phyloP scores from a whole-genome alignment of 1,140 invertebrate species.

The Penaeus chinensis region DNA sequence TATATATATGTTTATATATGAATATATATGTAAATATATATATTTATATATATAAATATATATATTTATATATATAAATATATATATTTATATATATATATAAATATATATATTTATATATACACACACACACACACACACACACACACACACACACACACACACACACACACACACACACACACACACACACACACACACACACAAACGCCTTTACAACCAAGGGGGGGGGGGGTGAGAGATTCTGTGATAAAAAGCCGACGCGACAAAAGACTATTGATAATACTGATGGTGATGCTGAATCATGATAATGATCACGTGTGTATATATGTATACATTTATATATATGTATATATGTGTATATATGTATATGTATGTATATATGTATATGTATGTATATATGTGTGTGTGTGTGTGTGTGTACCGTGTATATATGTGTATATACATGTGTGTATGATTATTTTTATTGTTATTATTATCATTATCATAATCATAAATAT shows the following conservation, averaged over 20 bases:
- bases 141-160: slow-evolving; percentile 10
- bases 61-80: background rate
- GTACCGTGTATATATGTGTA: background rate
- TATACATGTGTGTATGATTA: background rate
- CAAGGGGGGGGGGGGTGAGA: too few relatives aligned
- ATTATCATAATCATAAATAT: too few relatives aligned
- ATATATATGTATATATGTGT: too few relatives aligned
- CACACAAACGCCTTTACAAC: background rate
- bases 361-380: too few relatives aligned
- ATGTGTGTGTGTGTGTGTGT: background rate
- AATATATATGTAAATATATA: background rate
- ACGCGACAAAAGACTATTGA: too few relatives aligned
- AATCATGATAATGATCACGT: background rate
- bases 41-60: background rate
- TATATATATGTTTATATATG: background rate
- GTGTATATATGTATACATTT: background rate
- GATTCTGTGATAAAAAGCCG: background rate
- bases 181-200: background rate
- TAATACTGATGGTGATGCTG: too few relatives aligned
- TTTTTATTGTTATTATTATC: background rate
- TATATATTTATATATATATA: slow-evolving; percentile 12
- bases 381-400: slow-evolving; percentile 7
- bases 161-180: background rate
- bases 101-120: slow-evolving; percentile 1
- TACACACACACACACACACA: background rate